Percentiles rank a stretch among this genome's conserved stretches.
Evolutionary conservation across 2,797 vertebrate genomes (phyloP).

Genomic region (Neomorphus geoffroyi): DNA sequence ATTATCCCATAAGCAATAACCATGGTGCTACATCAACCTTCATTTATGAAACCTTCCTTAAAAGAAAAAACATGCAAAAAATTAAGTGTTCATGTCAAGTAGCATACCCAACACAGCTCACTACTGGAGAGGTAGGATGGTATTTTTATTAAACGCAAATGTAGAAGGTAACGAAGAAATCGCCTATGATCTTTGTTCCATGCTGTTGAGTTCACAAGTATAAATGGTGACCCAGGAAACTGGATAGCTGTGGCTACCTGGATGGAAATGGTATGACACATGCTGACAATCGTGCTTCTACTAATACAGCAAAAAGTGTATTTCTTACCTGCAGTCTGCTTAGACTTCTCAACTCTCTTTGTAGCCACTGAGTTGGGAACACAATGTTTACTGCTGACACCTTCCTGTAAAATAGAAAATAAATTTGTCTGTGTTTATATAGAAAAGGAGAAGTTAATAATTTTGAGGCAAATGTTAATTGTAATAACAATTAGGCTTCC

Average conservation of each 20-base stretch:
- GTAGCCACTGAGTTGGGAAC: neutral
- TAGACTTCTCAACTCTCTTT: neutral
- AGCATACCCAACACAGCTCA: neutral
- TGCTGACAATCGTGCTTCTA: neutral
- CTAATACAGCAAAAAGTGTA: neutral
- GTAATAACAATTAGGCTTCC: neutral
- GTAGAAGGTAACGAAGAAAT: neutral
- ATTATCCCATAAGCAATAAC: neutral
- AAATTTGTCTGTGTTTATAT: neutral
- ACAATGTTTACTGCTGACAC: neutral
- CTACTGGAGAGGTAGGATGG: neutral
- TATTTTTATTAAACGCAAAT: neutral
- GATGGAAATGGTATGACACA: neutral
- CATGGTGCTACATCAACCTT: neutral
- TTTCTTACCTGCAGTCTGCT: neutral
- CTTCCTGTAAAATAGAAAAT: neutral
- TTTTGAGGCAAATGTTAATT: neutral
- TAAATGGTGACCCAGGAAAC: neutral
- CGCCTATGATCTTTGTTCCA: neutral
- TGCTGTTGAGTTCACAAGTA: neutral
- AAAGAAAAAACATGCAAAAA: neutral
- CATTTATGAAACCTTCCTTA: neutral
- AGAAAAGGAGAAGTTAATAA: neutral
- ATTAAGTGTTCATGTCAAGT: neutral
- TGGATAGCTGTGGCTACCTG: neutral